phyloP scores from a whole-genome alignment of 1,140 invertebrate genomes.

The Triops longicaudatus region DNA sequence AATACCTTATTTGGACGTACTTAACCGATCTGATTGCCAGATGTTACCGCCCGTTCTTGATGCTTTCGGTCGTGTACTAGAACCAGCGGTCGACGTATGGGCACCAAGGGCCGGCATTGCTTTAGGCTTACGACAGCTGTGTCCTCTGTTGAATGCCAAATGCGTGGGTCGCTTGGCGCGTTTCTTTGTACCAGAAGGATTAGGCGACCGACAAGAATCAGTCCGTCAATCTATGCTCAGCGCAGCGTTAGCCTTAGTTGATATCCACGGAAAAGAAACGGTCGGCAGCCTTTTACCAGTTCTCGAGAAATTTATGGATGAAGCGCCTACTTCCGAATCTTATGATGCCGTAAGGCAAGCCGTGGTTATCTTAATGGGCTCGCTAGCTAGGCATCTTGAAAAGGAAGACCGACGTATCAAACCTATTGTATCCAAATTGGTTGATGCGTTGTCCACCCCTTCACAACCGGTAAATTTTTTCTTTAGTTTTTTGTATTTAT shows the following conservation, averaged over 20 bases:
- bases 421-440: conserved; percentile 82
- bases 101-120: conserved; percentile 78
- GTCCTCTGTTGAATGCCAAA: conserved; percentile 56
- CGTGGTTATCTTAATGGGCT: conserved; percentile 94
- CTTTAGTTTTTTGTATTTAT: no score
- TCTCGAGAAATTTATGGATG: conserved; percentile 83
- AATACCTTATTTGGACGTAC: background rate
- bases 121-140: conserved; percentile 63
- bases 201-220: conserved; percentile 71
- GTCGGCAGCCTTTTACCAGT: conserved; percentile 69
- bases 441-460: conserved; percentile 87
- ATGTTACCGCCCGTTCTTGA: conserved; percentile 80
- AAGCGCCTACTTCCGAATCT: conserved; percentile 77
- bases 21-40: conserved; percentile 38
- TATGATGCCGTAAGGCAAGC: conserved; percentile 89
- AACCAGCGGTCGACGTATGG: conserved; percentile 79
- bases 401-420: conserved; percentile 75
- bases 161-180: conserved; percentile 39
- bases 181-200: conserved; percentile 75
- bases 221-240: conserved; percentile 86
- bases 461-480: conserved; percentile 69
- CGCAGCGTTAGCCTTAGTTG: conserved; percentile 82
- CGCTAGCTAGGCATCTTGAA: conserved; percentile 87
- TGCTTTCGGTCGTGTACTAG: conserved; percentile 79
- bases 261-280: conserved; percentile 73